Percentiles rank a stretch among this genome's conserved stretches.
Evolutionary conservation across 2,888 invertebrate genomes (phyloP).

Genomic region (Malacosoma neustria): DNA sequence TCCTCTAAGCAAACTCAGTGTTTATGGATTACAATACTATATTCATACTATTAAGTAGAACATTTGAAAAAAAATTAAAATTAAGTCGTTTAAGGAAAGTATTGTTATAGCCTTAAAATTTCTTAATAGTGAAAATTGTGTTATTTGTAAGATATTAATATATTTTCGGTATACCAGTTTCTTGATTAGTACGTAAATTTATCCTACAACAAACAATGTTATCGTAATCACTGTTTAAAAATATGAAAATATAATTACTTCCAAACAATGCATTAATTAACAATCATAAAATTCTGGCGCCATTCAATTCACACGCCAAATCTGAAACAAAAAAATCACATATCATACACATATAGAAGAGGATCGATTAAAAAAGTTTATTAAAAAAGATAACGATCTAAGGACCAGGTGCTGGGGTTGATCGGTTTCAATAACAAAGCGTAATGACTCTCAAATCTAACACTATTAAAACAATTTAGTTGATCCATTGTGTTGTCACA

Average conservation of each 20-base stretch:
- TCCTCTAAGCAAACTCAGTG: no score
- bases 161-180: no score
- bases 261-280: not conserved
- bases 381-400: constrained; percentile 57
- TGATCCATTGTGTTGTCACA: constrained; percentile 37
- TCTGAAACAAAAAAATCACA: not conserved
- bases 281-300: not conserved
- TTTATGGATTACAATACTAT: no score
- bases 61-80: no score
- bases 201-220: no score
- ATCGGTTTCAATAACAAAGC: constrained; percentile 51
- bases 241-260: not conserved
- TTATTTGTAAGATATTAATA: no score
- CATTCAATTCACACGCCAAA: not conserved
- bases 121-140: no score
- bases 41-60: no score
- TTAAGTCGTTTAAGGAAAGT: no score
- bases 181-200: no score
- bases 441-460: constrained; percentile 55
- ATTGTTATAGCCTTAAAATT: no score
- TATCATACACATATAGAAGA: not conserved
- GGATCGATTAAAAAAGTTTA: constrained; percentile 18
- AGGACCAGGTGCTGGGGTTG: constrained; percentile 57
- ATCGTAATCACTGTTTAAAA: no score
- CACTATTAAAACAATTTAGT: constrained; percentile 71